Conservation (phyloP, 2,113 vertebrate genomes). For the Phycodurus eques region DNA sequence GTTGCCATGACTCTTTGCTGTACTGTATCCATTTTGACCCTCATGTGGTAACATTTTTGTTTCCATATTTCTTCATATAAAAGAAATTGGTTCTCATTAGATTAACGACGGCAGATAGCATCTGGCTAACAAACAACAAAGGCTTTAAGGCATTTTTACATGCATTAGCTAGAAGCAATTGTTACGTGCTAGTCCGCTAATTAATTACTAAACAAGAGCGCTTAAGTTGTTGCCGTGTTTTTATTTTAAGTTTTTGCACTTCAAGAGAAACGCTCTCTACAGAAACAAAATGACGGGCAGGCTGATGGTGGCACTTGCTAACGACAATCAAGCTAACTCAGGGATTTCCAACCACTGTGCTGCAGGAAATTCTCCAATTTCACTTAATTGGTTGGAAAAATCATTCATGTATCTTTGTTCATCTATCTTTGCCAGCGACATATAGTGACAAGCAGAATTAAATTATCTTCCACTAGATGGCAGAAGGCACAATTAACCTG, state of each 20-base stretch:
- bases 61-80: background rate
- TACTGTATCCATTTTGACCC: background rate
- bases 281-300: no score
- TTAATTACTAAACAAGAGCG: background rate
- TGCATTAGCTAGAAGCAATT: background rate
- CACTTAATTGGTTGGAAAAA: no score
- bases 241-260: background rate
- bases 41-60: background rate
- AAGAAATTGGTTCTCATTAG: background rate
- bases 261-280: background rate
- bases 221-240: background rate
- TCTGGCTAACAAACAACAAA: background rate
- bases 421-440: no score
- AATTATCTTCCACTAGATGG: no score
- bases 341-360: no score
- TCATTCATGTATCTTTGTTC: no score
- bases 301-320: background rate
- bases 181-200: background rate
- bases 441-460: no score
- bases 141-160: background rate
- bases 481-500: no score
- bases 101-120: background rate
- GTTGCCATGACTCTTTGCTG: background rate
- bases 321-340: background rate
- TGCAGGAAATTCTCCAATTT: no score